Percentiles rank a stretch among this genome's conserved stretches.
Evolutionary conservation across 2,113 vertebrate species (phyloP).

Genomic region (Lucifuga dentata): DNA sequence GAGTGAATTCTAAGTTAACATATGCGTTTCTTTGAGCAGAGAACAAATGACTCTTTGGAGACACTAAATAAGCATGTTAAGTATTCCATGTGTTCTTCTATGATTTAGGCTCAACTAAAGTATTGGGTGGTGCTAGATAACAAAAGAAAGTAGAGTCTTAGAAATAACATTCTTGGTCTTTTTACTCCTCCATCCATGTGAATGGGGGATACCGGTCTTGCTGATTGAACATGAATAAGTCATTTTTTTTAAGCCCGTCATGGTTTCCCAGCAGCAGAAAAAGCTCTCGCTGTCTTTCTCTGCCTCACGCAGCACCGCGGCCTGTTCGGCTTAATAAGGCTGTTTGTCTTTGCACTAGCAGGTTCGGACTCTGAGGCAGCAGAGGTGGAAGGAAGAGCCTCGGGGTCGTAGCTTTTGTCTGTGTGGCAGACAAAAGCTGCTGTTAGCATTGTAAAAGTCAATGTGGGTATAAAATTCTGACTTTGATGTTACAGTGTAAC

Average conservation of each 20-base stretch:
- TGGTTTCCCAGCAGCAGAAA: slow-evolving; percentile 64
- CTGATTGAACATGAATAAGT: slow-evolving; percentile 74
- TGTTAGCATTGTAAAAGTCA: too few relatives aligned
- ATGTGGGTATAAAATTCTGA: too few relatives aligned
- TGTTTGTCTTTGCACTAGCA: slow-evolving; percentile 68
- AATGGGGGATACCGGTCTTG: slow-evolving; percentile 53
- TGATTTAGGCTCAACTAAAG: slow-evolving; percentile 66
- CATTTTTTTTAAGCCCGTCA: slow-evolving; percentile 66
- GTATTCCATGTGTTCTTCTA: slow-evolving; percentile 55
- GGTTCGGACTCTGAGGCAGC: slow-evolving; percentile 40
- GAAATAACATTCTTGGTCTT: slow-evolving; percentile 41
- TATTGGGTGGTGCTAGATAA: slow-evolving; percentile 50
- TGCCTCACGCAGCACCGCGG: slow-evolving; percentile 60
- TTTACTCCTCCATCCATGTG: slow-evolving; percentile 52
- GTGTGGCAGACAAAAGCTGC: slow-evolving; percentile 44
- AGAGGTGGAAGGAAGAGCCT: slow-evolving; percentile 56
- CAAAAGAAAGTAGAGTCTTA: slow-evolving; percentile 31
- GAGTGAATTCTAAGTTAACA: slow-evolving; percentile 30
- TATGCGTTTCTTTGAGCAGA: slow-evolving; percentile 31
- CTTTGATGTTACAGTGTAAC: too few relatives aligned
- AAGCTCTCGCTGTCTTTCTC: slow-evolving; percentile 5
- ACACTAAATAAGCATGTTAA: slow-evolving; percentile 27
- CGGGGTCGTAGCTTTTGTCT: slow-evolving; percentile 71
- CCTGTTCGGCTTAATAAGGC: slow-evolving; percentile 74
- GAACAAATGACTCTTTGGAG: slow-evolving; percentile 44